Base-by-base conservation (phyloP, 2,797 vertebrate genomes). In the Paramormyrops hopkinsi region DNA sequence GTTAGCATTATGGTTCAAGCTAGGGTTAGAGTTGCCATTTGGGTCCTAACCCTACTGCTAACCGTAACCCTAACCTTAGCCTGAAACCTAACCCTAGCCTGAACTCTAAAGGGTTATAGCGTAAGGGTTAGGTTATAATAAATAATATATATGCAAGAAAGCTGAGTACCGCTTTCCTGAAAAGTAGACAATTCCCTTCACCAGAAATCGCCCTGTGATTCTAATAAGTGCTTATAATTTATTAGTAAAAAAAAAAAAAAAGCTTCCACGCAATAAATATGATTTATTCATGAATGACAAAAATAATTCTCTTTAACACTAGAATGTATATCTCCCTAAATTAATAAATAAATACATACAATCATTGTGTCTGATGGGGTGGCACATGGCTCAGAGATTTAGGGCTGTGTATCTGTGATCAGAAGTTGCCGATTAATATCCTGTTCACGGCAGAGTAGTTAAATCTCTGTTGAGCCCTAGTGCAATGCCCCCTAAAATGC, bases 41-140 rank as follows among this genome's bases (percentile, higher is more conserved):
- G 62, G 62, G 62, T 69, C 62, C 65, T 73, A 73, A 73, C 65
- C 65, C 65, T 73, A 37, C 29, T 73, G 65, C 69, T 37, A 76
- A 76, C 12, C 2, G 69, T 76, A 76, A 76, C 69, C 69, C 33
- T 76, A 76, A 76, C 69, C 69, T 76, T 76, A 76, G 69, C 33
- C 33, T 76, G 69, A 76, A 76, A 76, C 33, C 14, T 76, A 76
- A 76, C 69, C 69, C 69, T 76, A 76, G 69, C 69, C 33, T 17
- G 33, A 41, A 76, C 69, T 76, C 33, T 4, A 41, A 76, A 37
- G 69, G 69, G 69, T 76, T 41, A 37, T 73, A 73, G 65, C 1
- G 11, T 69, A 69, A 69, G 62, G 62, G 62, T 73, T 73, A 73
- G 65, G 65, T 73, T 73, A 76, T 76, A 76, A 76, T 76, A 76